Base-by-base conservation (phyloP, 2,888 invertebrate genomes). In the Trichogramma dendrolimi region DNA sequence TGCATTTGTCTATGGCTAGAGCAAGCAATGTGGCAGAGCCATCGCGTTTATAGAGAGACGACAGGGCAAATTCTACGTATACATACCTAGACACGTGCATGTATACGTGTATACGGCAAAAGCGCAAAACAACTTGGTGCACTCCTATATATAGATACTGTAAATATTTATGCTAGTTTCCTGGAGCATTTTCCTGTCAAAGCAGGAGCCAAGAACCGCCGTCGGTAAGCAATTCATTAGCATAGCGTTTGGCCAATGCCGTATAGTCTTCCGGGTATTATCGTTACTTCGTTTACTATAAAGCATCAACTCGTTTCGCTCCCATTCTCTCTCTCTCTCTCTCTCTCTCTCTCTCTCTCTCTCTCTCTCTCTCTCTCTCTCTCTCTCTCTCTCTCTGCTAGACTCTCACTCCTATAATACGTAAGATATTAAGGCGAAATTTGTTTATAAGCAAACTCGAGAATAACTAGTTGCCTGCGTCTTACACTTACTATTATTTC, bases 91-190 rank as follows among this genome's bases (percentile, higher is more conserved):
- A 27, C 27, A 2, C 27, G 27, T 27, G 27, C 27, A 27, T 48
- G 48, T 4, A 48, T 6, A 14, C 48, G 11, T 5, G 48, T n/a
- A 14, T 48, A 11, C n/a, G 5, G 8, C 14, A 11, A 48, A 58
- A 52, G 14, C 40, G 46, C 11, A 38, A 49, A 39, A 59, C 54
- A 54, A 53, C 41, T 27, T 27, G 27, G 27, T 27, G 27, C 27
- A 27, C 27, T 27, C 27, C 27, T 27, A 27, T 27, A 27, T 2
- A 27, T 27, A 27, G 27, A 43, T 27, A 54, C 6, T 4, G 4
- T 48, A 61, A 61, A 61, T 61, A 61, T 61, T 61, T 61, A 56
- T 39, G 44, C 47, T 38, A 27, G 42, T 52, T 52, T 8, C 7
- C 38, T 27, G 47, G 47, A 27, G 27, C 56, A 14, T 56, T 61